These are phyloP conservation scores for Acanthochromis polyacanthus DNA, from an alignment of 2,113 vertebrate species.

Conservation along the genomic window DNA sequence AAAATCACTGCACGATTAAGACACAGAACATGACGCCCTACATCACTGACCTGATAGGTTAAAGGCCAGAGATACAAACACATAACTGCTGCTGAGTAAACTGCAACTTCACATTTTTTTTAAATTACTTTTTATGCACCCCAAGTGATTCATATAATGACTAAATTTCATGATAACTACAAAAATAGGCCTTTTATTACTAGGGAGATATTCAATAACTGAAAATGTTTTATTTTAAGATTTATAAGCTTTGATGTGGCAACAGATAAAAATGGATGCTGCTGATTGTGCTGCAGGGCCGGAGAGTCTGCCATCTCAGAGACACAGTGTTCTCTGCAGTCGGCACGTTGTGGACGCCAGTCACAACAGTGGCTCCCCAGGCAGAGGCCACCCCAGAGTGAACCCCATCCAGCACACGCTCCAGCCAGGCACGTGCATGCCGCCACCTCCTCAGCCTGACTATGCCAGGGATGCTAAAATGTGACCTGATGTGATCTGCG, in stretches of 20 bases:
- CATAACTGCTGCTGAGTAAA: neutral
- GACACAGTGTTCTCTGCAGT: constrained; percentile 51
- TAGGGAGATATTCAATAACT: neutral
- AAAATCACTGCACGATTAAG: constrained; percentile 46
- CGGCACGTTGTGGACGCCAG: constrained; percentile 29
- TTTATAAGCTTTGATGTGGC: neutral
- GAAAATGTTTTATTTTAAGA: neutral
- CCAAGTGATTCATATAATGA: no score
- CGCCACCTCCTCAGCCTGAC: constrained; percentile 14
- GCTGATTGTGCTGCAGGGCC: constrained; percentile 16
- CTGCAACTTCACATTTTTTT: neutral
- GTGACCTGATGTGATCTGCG: constrained; percentile 3
- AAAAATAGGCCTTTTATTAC: neutral
- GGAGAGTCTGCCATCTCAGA: constrained; percentile 16
- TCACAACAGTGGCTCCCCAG: constrained; percentile 38
- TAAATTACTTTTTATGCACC: neutral
- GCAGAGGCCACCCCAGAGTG: constrained; percentile 14
- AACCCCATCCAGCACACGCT: constrained; percentile 46
- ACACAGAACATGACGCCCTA: constrained; percentile 46
- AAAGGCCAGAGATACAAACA: constrained; percentile 10
- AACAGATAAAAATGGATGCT: constrained; percentile 12
- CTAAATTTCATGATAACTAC: no score
- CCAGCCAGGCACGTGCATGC: constrained; percentile 51
- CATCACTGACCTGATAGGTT: constrained; percentile 30
- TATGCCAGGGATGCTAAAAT: neutral